Evolutionary conservation across 2,113 vertebrate species (phyloP).

Genomic region (Microtus ochrogaster): DNA sequence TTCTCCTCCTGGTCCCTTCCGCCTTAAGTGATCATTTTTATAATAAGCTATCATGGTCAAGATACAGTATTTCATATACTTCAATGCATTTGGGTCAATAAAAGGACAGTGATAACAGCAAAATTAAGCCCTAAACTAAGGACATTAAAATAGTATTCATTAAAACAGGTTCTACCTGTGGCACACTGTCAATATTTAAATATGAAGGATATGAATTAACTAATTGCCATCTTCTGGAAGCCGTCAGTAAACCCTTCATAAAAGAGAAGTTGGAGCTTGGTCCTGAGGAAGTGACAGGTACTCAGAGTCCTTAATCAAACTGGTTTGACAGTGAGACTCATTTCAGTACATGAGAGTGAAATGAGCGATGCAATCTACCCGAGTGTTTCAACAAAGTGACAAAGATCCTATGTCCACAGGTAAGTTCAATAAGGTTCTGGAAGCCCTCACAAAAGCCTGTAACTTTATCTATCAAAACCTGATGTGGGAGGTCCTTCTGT

Average conservation of each 20-base stretch:
- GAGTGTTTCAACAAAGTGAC: conserved; percentile 46
- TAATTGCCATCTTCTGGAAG: conserved; percentile 46
- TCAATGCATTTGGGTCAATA: conserved; percentile 14
- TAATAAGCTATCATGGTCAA: not conserved
- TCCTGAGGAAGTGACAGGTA: conserved; percentile 45
- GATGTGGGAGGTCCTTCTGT: no score
- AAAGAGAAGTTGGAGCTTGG: conserved; percentile 44
- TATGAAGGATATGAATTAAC: conserved; percentile 60
- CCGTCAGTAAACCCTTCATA: conserved; percentile 36
- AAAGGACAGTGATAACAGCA: conserved; percentile 17
- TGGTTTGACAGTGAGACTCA: conserved; percentile 37
- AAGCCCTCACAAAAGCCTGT: not conserved
- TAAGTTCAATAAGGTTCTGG: not conserved
- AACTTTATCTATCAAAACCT: conserved; percentile 6
- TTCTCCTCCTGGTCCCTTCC: not conserved
- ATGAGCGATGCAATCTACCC: not conserved
- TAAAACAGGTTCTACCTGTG: conserved; percentile 21
- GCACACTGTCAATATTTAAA: conserved; percentile 58
- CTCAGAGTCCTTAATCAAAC: conserved; percentile 53
- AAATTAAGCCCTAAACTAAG: not conserved
- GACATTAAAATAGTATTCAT: conserved; percentile 45
- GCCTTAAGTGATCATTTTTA: not conserved
- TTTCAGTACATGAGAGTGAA: conserved; percentile 15
- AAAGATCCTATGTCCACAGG: conserved; percentile 35
- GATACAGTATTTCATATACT: not conserved